phyloP scores from a whole-genome alignment of 1,140 invertebrate species.

The Leguminivora glycinivorella region DNA sequence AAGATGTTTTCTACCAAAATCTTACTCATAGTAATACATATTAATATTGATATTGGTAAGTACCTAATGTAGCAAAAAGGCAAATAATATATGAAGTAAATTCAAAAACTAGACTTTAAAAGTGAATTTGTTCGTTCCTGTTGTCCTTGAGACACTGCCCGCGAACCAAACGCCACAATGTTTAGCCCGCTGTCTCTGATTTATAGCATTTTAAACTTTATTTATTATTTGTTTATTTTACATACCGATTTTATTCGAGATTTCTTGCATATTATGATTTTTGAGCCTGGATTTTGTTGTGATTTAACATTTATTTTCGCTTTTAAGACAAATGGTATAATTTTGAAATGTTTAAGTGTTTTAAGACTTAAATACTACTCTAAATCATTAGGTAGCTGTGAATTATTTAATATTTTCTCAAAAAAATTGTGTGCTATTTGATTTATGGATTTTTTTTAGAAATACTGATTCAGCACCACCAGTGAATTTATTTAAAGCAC shows the following conservation, averaged over 20 bases:
- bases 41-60: too few relatives aligned
- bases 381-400: too few relatives aligned
- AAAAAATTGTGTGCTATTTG: too few relatives aligned
- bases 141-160: conserved; percentile 38
- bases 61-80: too few relatives aligned
- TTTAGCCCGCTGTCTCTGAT: conserved; percentile 35
- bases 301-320: neutral
- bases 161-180: conserved; percentile 32
- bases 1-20: too few relatives aligned
- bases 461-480: too few relatives aligned
- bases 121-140: neutral
- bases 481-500: too few relatives aligned
- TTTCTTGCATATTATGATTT: neutral
- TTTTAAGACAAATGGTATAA: neutral
- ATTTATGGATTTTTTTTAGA: too few relatives aligned
- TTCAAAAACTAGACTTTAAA: too few relatives aligned
- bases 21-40: too few relatives aligned
- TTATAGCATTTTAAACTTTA: conserved; percentile 48
- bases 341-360: neutral
- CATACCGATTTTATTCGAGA: conserved; percentile 35
- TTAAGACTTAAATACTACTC: neutral
- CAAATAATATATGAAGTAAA: too few relatives aligned
- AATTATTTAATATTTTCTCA: too few relatives aligned
- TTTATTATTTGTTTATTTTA: conserved; percentile 55
- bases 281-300: neutral